Evolutionary conservation across 2,797 vertebrate species (phyloP).

Genomic region (Crypturellus tataupa): DNA sequence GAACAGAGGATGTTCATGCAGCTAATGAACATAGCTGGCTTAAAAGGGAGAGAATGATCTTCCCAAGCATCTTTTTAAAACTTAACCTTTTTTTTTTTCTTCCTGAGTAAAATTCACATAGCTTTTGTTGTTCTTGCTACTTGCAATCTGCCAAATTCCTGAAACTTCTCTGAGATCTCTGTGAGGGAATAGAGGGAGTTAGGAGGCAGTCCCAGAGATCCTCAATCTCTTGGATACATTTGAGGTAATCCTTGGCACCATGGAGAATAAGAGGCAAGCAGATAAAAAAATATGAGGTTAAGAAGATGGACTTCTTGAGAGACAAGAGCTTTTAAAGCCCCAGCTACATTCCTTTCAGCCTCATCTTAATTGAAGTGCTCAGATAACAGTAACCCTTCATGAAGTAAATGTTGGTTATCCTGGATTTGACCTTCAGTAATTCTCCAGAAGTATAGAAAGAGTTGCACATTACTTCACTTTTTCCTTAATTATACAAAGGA

Average conservation of each 20-base stretch:
- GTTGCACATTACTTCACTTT: background rate
- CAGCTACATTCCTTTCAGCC: conserved; percentile 24
- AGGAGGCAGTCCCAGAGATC: background rate
- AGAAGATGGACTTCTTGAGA: background rate
- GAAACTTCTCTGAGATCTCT: background rate
- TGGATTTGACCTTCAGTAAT: conserved; percentile 52
- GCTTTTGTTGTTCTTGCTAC: background rate
- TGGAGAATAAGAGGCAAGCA: conserved; percentile 14
- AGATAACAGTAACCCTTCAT: conserved; percentile 27
- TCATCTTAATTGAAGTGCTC: conserved; percentile 54
- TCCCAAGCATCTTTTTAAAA: background rate
- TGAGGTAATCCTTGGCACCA: background rate
- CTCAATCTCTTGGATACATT: background rate
- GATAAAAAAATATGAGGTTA: conserved; percentile 14
- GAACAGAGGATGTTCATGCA: background rate
- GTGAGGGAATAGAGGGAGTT: background rate
- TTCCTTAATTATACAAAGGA: background rate
- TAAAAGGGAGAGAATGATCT: background rate
- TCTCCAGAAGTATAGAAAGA: background rate
- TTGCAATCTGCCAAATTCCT: background rate
- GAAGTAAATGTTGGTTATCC: conserved; percentile 32
- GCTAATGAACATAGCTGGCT: background rate
- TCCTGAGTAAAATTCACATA: background rate
- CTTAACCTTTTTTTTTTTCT: background rate
- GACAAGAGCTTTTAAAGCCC: conserved; percentile 25